Evolutionary conservation across 2,888 invertebrate genomes (phyloP), one percentile per base, ranked within the genome.

Genomic region (Papilio protenor): DNA sequence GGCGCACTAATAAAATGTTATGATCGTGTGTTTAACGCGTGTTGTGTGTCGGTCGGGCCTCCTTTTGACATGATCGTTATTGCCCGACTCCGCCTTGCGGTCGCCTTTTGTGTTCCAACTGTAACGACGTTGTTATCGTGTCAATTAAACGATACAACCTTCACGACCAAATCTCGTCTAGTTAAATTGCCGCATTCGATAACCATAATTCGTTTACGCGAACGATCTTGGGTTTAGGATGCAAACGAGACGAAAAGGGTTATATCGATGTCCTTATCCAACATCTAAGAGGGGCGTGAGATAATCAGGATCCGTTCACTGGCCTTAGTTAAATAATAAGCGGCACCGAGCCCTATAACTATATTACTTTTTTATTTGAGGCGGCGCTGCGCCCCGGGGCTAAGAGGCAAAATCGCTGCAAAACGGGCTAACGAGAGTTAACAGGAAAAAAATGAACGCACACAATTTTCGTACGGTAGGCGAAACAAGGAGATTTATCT

Each of bases 1-100:
- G 90, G 88, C 88, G 90, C 92, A 93, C 94, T 93, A 94, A 94
- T 94, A 94, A 94, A 94, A 94, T 92, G 92, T 94, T 94, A 94
- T 94, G 93, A 92, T 93, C 92, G 94, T 94, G 91, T 94, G 94
- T 93, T 94, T 94, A 93, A 94, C 94, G 94, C 94, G 91, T 91
- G 93, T 92, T 92, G 89, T 92, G 90, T 91, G 94, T 92, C 94
- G 94, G 94, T 92, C 94, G 94, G 94, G 84, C 92, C 93, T 91
- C 91, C 90, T 93, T 94, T 94, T 93, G 94, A 94, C 94, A 93
- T 91, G 92, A 92, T 93, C 92, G 91, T 94, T 93, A 94, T 92
- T 89, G 89, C 89, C 90, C 89, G 87, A 87, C 90, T 88, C 91
- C 89, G 90, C 91, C 92, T 93, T 91, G 93, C 92, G 93, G 93